These are phyloP conservation scores for Ferrisia virgata DNA, from an alignment of 2,888 invertebrate species.

Conservation along the genomic window DNA sequence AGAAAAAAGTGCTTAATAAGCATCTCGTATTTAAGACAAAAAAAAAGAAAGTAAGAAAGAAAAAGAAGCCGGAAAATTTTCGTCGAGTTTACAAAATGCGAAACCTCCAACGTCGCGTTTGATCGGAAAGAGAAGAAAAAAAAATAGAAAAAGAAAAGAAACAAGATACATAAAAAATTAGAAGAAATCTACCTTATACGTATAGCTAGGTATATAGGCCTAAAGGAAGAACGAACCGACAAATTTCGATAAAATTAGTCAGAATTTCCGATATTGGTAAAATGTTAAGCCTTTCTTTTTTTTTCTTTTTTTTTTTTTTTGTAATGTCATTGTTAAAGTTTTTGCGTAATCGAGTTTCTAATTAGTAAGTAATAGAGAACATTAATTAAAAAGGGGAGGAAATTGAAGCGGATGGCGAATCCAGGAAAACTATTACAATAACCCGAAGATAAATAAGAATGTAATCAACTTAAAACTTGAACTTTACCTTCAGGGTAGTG, in stretches of 20 bases:
- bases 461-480: slow-evolving; percentile 32
- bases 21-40: too few species aligned
- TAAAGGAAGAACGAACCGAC: not conserved
- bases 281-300: slow-evolving; percentile 25
- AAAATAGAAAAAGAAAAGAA: not conserved
- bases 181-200: too few species aligned
- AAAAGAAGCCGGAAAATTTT: not conserved
- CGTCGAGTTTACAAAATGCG: not conserved
- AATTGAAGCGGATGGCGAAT: slow-evolving; percentile 27
- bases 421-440: slow-evolving; percentile 21
- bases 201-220: not conserved
- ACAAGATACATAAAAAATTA: not conserved
- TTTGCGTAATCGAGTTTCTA: slow-evolving; percentile 31
- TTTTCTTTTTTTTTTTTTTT: too few species aligned
- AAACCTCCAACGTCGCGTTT: too few species aligned
- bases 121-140: too few species aligned
- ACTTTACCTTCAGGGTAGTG: slow-evolving; percentile 31
- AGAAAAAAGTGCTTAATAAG: not conserved
- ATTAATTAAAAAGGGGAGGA: slow-evolving; percentile 27
- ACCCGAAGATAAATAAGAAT: slow-evolving; percentile 33
- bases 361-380: slow-evolving; percentile 32
- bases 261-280: not conserved
- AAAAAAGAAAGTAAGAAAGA: too few species aligned
- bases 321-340: slow-evolving; percentile 15
- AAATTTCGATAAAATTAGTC: not conserved